Evolutionary conservation across 1,140 invertebrate species (phyloP).

Genomic region (Drosophila tsacasi): DNA sequence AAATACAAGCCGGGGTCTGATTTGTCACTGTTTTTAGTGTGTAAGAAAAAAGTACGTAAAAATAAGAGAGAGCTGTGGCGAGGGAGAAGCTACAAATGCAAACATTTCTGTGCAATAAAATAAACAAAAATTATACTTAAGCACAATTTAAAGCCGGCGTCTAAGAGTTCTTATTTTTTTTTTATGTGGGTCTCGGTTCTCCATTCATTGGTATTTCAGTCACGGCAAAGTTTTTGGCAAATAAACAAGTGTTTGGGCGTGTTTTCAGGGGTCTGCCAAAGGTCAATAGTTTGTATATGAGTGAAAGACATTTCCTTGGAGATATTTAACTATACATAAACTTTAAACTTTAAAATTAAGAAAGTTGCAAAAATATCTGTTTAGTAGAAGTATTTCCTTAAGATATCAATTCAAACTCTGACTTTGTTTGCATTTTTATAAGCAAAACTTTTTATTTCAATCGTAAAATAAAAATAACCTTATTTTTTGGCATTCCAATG

Average conservation of each 20-base stretch:
- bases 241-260: conserved; percentile 28
- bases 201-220: conserved; percentile 21
- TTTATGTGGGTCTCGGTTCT: conserved; percentile 1
- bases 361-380: neutral
- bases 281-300: conserved; percentile 6
- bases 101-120: conserved; percentile 74
- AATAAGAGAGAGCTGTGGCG: conserved; percentile 12
- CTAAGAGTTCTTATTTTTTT: conserved; percentile 11
- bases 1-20: conserved; percentile 66
- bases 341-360: neutral
- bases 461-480: neutral
- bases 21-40: conserved; percentile 74
- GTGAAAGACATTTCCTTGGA: neutral
- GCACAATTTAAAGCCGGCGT: conserved; percentile 52
- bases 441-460: neutral
- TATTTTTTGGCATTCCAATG: neutral
- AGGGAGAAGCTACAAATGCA: conserved; percentile 30
- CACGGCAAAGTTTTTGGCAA: conserved; percentile 14
- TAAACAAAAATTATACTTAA: conserved; percentile 71
- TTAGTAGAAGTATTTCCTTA: neutral
- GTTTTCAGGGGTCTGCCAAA: neutral
- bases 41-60: conserved; percentile 31
- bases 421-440: neutral
- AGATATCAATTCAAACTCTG: too few species aligned
- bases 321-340: neutral